Evolutionary conservation across 2,888 invertebrate species (phyloP).

Genomic region (Zonitis immaculata): DNA sequence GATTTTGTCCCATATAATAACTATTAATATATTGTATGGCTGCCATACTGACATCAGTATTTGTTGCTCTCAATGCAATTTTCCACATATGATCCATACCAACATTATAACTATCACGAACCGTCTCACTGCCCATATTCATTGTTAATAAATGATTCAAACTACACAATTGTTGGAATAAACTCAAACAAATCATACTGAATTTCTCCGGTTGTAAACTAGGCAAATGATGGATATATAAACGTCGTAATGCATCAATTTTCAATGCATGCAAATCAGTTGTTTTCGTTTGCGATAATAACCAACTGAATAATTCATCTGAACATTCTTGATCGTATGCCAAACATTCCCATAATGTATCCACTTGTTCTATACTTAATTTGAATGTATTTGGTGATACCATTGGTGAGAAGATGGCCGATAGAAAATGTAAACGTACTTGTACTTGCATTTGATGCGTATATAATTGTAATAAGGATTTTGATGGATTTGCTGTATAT

Average conservation of each 20-base stretch:
- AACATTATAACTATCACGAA: constrained; percentile 57
- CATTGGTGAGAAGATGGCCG: constrained; percentile 84
- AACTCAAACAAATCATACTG: constrained; percentile 84
- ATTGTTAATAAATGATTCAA: constrained; percentile 77
- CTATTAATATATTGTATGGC: constrained; percentile 92
- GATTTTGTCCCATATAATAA: constrained; percentile 88
- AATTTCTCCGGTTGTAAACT: constrained; percentile 83
- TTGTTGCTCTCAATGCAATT: constrained; percentile 84
- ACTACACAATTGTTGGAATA: constrained; percentile 88
- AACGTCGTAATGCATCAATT: constrained; percentile 78
- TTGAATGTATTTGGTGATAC: constrained; percentile 86
- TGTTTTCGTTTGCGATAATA: constrained; percentile 85
- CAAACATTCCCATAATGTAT: constrained; percentile 86
- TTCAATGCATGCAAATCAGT: constrained; percentile 90
- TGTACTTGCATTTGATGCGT: constrained; percentile 86
- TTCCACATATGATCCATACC: constrained; percentile 95
- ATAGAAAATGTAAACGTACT: constrained; percentile 85
- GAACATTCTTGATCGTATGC: constrained; percentile 81
- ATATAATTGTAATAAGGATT: constrained; percentile 50
- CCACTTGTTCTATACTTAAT: constrained; percentile 83
- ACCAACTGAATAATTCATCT: constrained; percentile 91
- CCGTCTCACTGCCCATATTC: constrained; percentile 45
- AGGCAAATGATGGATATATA: constrained; percentile 86
- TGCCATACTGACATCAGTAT: constrained; percentile 90
- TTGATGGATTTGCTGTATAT: constrained; percentile 54